Conservation (phyloP, 1,140 invertebrate species). For the Holcopasites calliopsidis region DNA sequence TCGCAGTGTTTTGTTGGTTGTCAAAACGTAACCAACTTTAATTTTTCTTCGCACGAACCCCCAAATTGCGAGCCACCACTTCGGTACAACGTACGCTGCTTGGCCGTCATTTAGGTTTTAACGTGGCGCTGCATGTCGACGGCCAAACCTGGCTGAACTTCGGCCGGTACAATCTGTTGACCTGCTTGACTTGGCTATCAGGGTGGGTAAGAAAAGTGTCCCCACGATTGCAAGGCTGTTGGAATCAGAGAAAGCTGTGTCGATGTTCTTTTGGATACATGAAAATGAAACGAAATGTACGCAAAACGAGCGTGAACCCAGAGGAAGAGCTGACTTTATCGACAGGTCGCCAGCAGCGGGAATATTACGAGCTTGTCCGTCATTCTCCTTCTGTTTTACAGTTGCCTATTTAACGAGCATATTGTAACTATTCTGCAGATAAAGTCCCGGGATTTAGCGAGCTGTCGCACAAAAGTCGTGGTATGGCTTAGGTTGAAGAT, state of each 20-base stretch:
- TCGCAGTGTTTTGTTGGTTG: too few species aligned
- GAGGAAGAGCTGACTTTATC: conserved; percentile 26
- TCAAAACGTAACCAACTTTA: too few species aligned
- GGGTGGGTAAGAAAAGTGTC: not conserved
- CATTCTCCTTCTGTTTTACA: not conserved
- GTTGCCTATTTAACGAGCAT: not conserved
- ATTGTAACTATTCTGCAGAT: conserved; percentile 4
- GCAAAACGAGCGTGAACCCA: not conserved
- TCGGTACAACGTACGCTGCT: too few species aligned
- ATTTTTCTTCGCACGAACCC: too few species aligned
- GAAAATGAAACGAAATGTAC: conserved; percentile 1
- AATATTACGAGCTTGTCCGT: not conserved
- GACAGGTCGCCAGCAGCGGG: not conserved
- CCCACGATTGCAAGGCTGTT: not conserved
- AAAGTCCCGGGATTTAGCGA: conserved; percentile 9
- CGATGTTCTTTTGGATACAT: too few species aligned
- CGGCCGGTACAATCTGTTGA: too few species aligned
- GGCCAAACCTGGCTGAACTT: too few species aligned
- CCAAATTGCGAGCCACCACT: too few species aligned
- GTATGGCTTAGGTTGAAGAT: not conserved
- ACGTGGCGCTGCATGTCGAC: too few species aligned
- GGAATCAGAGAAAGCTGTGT: not conserved
- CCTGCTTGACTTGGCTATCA: too few species aligned
- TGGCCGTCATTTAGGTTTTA: too few species aligned
- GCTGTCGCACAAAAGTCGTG: not conserved